These are phyloP conservation scores for Noctua fimbriata DNA, from an alignment of 2,888 invertebrate species.

Conservation along the genomic window DNA sequence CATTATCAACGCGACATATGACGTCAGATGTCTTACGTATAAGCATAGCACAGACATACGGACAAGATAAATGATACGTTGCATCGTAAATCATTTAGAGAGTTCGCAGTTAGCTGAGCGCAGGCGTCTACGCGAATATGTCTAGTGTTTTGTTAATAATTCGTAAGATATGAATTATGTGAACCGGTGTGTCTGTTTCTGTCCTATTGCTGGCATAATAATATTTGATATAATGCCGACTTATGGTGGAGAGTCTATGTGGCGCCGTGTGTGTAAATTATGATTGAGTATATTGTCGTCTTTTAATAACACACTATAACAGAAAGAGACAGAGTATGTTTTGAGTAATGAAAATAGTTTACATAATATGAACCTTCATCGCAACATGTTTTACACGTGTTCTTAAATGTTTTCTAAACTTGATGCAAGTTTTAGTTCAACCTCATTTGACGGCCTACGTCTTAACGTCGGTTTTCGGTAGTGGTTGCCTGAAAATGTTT, in stretches of 20 bases:
- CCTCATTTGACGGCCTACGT: no score
- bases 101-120: slow-evolving; percentile 43
- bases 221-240: slow-evolving; percentile 27
- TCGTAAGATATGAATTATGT: slow-evolving; percentile 33
- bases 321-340: not conserved
- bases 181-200: slow-evolving; percentile 41
- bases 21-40: slow-evolving; percentile 42
- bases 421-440: not conserved
- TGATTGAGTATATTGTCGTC: not conserved
- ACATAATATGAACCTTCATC: not conserved
- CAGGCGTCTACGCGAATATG: slow-evolving; percentile 43
- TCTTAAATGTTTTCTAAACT: slow-evolving; percentile 1
- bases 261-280: not conserved
- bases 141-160: slow-evolving; percentile 43
- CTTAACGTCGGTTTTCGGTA: not conserved
- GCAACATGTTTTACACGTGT: not conserved
- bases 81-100: slow-evolving; percentile 55
- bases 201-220: slow-evolving; percentile 31
- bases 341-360: slow-evolving; percentile 17
- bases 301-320: not conserved
- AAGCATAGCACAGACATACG: slow-evolving; percentile 13
- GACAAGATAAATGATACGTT: slow-evolving; percentile 45
- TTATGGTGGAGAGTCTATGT: slow-evolving; percentile 16
- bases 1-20: slow-evolving; percentile 4
- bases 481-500: not conserved